Evolutionary conservation across 2,888 invertebrate genomes (phyloP).

Genomic region (Erebia palarica): DNA sequence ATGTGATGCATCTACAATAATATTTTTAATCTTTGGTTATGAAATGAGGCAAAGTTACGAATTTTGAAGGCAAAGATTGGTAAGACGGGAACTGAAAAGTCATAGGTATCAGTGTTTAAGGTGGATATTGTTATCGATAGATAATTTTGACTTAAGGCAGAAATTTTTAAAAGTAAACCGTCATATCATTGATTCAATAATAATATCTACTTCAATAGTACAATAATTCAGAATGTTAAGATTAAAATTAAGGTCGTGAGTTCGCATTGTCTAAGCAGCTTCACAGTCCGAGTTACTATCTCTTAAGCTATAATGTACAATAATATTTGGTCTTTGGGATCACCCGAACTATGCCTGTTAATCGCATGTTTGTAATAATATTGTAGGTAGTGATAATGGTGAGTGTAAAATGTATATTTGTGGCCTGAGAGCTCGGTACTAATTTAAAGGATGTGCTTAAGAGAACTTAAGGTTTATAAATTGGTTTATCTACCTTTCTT

Average conservation of each 20-base stretch:
- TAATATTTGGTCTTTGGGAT: slow-evolving; percentile 23
- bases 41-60: background rate
- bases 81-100: background rate
- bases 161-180: background rate
- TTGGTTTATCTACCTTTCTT: background rate
- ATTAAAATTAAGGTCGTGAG: slow-evolving; percentile 20
- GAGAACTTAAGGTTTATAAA: background rate
- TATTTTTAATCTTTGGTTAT: too few species aligned
- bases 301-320: slow-evolving; percentile 24
- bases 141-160: background rate
- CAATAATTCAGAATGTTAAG: slow-evolving; percentile 16
- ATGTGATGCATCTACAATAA: background rate
- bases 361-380: slow-evolving; percentile 20
- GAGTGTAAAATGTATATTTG: slow-evolving; percentile 17
- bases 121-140: background rate
- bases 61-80: background rate
- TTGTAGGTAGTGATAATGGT: slow-evolving; percentile 27
- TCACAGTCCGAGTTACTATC: slow-evolving; percentile 2
- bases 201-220: background rate
- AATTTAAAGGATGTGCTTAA: background rate
- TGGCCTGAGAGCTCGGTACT: background rate
- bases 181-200: background rate
- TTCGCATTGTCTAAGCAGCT: slow-evolving; percentile 11
- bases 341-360: slow-evolving; percentile 23
- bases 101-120: background rate